Conservation (phyloP, 1,140 invertebrate species). For the Potamilus streckersoni region DNA sequence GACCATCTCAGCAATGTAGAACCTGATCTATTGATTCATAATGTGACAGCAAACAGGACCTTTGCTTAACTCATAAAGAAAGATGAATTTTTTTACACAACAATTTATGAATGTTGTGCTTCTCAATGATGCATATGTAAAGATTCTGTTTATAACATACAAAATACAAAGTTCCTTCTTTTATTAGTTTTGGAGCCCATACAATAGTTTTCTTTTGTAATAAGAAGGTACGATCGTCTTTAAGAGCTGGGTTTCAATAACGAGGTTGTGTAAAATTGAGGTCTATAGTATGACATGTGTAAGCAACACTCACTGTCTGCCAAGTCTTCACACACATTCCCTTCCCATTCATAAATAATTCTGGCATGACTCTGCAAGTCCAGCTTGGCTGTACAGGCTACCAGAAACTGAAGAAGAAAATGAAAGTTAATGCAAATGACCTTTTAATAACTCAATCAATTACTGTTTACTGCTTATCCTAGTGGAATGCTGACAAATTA, state of each 20-base stretch:
- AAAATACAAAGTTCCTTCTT: not conserved
- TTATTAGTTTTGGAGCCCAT: not conserved
- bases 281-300: not conserved
- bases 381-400: conserved; percentile 59
- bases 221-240: not conserved
- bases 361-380: conserved; percentile 58
- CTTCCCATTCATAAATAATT: conserved; percentile 63
- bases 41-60: too few species aligned
- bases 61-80: too few species aligned
- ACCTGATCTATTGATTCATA: too few species aligned
- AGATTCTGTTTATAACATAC: too few species aligned
- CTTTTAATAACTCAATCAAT: not conserved
- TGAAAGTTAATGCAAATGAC: conserved; percentile 3
- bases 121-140: too few species aligned
- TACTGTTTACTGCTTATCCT: not conserved
- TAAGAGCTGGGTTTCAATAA: too few species aligned
- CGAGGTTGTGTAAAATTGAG: not conserved
- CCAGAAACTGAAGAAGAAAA: conserved; percentile 57
- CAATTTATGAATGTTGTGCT: too few species aligned
- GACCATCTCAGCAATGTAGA: too few species aligned
- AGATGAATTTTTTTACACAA: too few species aligned
- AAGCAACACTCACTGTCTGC: conserved; percentile 54
- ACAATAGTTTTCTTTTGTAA: not conserved
- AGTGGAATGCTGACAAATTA: not conserved
- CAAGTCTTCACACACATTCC: conserved; percentile 57